Evolutionary conservation across 1,140 invertebrate species (phyloP), one percentile per base, ranked within the genome.

Genomic region (Venustaconcha ellipsiformis): DNA sequence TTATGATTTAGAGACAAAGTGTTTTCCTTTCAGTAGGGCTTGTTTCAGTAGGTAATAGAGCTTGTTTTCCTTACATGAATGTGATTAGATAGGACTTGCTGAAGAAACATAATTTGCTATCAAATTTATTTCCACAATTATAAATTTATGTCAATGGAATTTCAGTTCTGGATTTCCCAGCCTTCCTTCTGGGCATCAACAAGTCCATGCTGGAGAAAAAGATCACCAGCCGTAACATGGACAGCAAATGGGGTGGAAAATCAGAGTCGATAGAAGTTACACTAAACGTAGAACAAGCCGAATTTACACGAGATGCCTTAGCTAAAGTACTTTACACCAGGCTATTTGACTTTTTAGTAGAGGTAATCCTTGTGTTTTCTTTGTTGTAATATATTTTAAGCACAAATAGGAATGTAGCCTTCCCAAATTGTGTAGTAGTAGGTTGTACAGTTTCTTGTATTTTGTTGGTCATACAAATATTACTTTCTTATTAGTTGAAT

Each of bases 221-320:
- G 85, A 85, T 95, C 62, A 93, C 91, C 14, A 93, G 93, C 66
- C 90, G 94, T 3, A 90, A 92, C 78, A 93, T 95, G 89, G 94
- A 95, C 81, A 94, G 93, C 68, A 94, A 94, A 91, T 94, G 94
- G 94, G 94, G 94, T 70, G 91, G 90, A 70, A 92, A 93, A 70
- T 92, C 92, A 5, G 94, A 95, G 83, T 92, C 91, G 62, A 93
- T 95, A 23, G 93, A 94, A 65, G 84, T 89, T 70, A 89, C 86
- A 57, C 80, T 87, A 30, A 89, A 88, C 76, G 83, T 87, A 17
- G 84, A 89, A 60, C 94, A 95, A 88, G 93, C 94, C 14, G 89
- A 92, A 65, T 93, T 93, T 80, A 92, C 93, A 3, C 82, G 93
- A 74, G 93, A 94, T 87, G 94, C 94, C 17, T 90, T 94, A 26